Conservation (phyloP, 2,888 invertebrate genomes). For the Beris chalybata region DNA sequence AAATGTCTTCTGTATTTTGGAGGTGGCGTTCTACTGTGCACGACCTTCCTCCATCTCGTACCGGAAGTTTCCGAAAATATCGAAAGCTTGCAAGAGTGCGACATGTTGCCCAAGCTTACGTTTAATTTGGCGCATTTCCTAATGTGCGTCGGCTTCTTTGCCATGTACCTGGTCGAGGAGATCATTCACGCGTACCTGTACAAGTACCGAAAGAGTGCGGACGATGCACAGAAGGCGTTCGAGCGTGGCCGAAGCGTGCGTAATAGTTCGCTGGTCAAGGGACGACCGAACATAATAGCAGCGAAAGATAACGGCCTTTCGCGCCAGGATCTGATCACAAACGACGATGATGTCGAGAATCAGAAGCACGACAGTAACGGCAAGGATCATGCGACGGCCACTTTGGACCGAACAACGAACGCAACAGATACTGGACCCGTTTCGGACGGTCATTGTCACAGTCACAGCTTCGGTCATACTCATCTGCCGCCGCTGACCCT, state of each 20-base stretch:
- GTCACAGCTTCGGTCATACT: constrained; percentile 38
- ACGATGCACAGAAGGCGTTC: constrained; percentile 47
- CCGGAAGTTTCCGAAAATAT: constrained; percentile 66
- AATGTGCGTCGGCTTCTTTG: constrained; percentile 75
- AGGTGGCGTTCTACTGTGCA: constrained; percentile 80
- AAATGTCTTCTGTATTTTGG: constrained; percentile 74
- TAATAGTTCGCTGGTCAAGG: constrained; percentile 46
- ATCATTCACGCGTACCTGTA: constrained; percentile 71
- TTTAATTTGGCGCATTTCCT: constrained; percentile 71
- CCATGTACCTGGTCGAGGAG: constrained; percentile 80
- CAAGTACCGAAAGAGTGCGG: constrained; percentile 55
- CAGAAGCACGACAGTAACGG: neutral
- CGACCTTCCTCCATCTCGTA: constrained; percentile 78
- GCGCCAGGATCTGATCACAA: neutral
- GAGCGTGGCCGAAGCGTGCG: constrained; percentile 50
- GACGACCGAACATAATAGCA: neutral
- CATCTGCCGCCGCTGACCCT: constrained; percentile 43
- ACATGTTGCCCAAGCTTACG: constrained; percentile 57
- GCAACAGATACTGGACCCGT: neutral
- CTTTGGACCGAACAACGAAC: neutral
- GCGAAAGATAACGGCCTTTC: neutral
- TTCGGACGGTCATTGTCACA: constrained; percentile 26
- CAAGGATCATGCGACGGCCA: neutral
- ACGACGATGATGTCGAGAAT: constrained; percentile 19
- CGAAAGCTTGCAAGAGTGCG: constrained; percentile 20